Conservation (phyloP, 2,797 vertebrate genomes). For the Xiphorhynchus erythropygius region DNA sequence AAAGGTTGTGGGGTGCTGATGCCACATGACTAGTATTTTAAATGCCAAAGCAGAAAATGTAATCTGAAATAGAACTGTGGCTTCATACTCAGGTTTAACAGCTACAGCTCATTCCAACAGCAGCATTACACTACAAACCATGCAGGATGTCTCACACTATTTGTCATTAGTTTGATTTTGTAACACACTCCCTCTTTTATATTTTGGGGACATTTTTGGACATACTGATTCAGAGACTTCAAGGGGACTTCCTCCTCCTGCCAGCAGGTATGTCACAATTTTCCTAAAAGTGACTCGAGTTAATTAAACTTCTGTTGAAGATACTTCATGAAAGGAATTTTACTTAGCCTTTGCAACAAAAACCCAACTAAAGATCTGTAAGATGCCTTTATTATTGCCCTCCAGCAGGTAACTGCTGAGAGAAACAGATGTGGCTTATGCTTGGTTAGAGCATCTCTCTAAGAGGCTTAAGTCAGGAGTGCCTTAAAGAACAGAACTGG, state of each 20-base stretch:
- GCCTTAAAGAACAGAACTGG: neutral
- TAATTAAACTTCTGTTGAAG: neutral
- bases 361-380: neutral
- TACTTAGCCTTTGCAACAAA: neutral
- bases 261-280: neutral
- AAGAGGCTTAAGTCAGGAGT: conserved; percentile 11
- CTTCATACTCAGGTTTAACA: neutral
- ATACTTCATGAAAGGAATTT: neutral
- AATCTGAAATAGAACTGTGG: neutral
- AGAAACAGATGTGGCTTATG: neutral
- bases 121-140: neutral
- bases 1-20: neutral
- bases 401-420: neutral
- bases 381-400: neutral
- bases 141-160: neutral
- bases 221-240: neutral
- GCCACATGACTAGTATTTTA: neutral
- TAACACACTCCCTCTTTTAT: neutral
- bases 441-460: neutral
- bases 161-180: neutral
- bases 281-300: neutral
- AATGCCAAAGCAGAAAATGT: neutral
- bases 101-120: neutral
- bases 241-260: neutral
- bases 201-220: neutral